Conservation (phyloP, 2,888 invertebrate genomes). For the Frankliniella intonsa region DNA sequence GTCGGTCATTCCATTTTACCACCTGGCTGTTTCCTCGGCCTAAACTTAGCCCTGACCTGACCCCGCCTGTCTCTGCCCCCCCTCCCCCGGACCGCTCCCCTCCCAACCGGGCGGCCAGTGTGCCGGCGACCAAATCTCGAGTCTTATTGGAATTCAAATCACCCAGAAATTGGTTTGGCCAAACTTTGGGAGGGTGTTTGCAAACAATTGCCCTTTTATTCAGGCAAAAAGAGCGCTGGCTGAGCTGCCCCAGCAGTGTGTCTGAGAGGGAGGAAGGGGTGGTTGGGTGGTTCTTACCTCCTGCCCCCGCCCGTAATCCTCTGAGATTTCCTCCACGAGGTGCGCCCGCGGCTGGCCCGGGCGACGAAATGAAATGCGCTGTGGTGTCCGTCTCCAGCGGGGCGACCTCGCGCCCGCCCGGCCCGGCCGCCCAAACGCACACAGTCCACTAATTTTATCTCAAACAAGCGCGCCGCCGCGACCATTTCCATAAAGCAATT, state of each 20-base stretch:
- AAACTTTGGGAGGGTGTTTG: conserved; percentile 3
- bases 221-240: neutral
- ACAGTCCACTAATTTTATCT: conserved; percentile 20
- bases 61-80: neutral
- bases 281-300: neutral
- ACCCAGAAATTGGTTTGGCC: conserved; percentile 9
- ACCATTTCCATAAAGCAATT: conserved; percentile 25
- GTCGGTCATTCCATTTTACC: no score
- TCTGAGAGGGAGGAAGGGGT: neutral
- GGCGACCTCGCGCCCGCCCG: neutral
- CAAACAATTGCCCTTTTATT: conserved; percentile 23
- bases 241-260: neutral
- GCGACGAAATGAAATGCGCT: neutral
- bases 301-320: neutral
- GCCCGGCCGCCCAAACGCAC: neutral
- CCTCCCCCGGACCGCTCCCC: neutral
- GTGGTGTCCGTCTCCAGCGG: neutral
- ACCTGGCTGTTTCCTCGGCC: no score
- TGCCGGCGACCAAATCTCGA: neutral
- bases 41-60: no score
- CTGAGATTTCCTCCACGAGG: neutral
- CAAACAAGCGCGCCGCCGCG: conserved; percentile 5
- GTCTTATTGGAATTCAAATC: conserved; percentile 23
- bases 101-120: neutral
- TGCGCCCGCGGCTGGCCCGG: neutral